phyloP scores from a whole-genome alignment of 2,797 vertebrate genomes.

The Tachyglossus aculeatus region DNA sequence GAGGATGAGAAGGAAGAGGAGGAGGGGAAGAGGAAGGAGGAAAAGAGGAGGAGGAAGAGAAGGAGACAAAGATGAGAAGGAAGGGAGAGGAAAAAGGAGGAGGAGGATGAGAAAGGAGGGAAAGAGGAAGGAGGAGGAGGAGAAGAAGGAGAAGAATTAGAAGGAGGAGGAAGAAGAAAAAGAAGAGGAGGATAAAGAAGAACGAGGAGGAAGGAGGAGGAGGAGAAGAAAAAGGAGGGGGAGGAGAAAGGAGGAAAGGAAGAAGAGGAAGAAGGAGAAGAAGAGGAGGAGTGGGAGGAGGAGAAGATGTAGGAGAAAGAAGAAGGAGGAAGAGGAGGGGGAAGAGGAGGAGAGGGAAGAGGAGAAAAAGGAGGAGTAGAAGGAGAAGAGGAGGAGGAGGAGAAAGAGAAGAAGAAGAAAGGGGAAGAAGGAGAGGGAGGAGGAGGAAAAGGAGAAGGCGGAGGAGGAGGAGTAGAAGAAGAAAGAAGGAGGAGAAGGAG shows the following conservation, averaged over 20 bases:
- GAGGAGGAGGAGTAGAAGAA: neutral
- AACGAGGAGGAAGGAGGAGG: neutral
- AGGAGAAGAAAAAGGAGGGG: neutral
- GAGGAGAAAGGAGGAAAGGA: neutral
- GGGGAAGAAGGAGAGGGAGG: neutral
- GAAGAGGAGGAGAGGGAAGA: neutral
- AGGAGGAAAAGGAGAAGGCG: neutral
- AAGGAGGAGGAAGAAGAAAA: slow-evolving; percentile 32
- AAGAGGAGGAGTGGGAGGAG: neutral
- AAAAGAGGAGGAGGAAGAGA: neutral
- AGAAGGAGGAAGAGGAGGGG: neutral
- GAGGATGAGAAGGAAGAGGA: too few species aligned
- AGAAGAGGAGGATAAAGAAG: neutral
- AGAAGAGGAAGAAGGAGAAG: neutral
- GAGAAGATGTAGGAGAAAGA: neutral
- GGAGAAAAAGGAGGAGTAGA: too few species aligned
- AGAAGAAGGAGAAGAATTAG: slow-evolving; percentile 47
- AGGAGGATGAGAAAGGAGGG: neutral
- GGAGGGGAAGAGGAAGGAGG: neutral
- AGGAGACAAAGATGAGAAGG: neutral
- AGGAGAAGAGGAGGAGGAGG: too few species aligned
- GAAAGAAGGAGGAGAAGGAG: neutral
- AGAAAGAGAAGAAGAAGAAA: too few species aligned
- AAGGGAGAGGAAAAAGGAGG: too few species aligned
- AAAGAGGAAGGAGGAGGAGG: neutral